Evolutionary conservation across 2,888 invertebrate genomes (phyloP).

Genomic region (Neoitamus cyanurus): DNA sequence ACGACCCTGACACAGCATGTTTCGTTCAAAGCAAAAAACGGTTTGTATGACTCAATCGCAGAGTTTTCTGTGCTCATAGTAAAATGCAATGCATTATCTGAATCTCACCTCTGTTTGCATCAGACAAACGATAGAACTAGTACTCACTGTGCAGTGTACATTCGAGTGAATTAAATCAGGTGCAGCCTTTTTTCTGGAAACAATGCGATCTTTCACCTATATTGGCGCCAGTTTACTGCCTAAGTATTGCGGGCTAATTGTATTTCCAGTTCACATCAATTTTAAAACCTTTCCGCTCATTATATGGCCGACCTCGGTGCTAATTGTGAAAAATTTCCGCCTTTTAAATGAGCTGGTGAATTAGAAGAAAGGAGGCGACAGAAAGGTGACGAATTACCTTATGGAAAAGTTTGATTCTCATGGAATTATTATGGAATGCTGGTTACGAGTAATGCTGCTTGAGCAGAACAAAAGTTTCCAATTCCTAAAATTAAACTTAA

Average conservation of each 20-base stretch:
- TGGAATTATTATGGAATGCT: background rate
- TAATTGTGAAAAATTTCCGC: slow-evolving; percentile 37
- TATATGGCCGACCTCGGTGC: slow-evolving; percentile 2
- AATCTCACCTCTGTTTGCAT: background rate
- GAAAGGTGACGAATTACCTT: background rate
- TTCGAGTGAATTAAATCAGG: background rate
- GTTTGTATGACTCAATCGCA: background rate
- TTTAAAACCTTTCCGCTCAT: slow-evolving; percentile 29
- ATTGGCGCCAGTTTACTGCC: background rate
- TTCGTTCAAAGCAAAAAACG: background rate
- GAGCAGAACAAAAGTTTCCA: background rate
- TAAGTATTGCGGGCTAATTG: background rate
- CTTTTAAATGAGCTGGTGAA: background rate
- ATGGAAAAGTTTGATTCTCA: background rate
- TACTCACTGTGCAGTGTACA: background rate
- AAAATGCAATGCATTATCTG: background rate
- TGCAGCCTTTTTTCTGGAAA: background rate
- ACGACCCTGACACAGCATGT: background rate
- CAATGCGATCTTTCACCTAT: background rate
- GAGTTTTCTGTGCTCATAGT: background rate
- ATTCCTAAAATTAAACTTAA: background rate
- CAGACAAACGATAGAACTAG: background rate
- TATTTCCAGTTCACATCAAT: slow-evolving; percentile 10
- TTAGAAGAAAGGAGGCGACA: background rate
- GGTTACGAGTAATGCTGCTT: background rate